Base-by-base conservation (phyloP, 2,113 vertebrate species). In the Scalopus aquaticus region DNA sequence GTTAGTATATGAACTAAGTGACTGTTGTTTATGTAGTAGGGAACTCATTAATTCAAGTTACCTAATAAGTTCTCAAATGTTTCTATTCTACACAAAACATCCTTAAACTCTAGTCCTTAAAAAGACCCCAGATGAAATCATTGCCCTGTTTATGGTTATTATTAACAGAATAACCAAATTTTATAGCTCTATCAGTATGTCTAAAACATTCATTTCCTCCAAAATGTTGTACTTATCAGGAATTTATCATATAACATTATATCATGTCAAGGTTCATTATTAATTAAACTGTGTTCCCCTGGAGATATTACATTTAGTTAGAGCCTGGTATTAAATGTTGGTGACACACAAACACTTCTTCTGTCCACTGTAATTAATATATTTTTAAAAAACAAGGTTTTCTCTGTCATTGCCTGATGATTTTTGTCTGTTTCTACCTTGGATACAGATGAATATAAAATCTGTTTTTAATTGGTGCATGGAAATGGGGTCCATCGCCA, bases 91-190 rank as follows among this genome's bases (percentile, higher is more conserved):
- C 70, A 22, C 39, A 42, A 74, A 79, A 60, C 11, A 69, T n/a
- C 37, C 37, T 74, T 73, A 46, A 77, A 79, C 9, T 28, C 2
- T 6, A 60, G 7, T 51, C 12, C 32, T 92, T 20, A 3, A 67
- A 93, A 82, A 93, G 51, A 74, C 39, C n/a, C n/a, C 8, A 37
- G 42, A 60, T 95, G 51, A 93, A 93, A 73, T 89, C 19, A 65
- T 28, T 49, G 3, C 20, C 46, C 19, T 30, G 42, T 69, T 77
- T 76, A 51, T 51, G 49, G 15, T 44, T 30, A 19, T 87, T 72
- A 0, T 88, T 73, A 88, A 88, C 32, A 70, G 88, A 64, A 56
- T 65, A 28, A 87, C 32, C 64, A 20, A 20, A 74, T 90, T 95
- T 84, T 84, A 85, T 37, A 77, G n/a, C 51, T 28, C 42, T 35